A percentile compares a stretch with the other conserved stretches of the same genome.
Conservation (phyloP, 2,888 invertebrate species). For the Yponomeuta malinellus region DNA sequence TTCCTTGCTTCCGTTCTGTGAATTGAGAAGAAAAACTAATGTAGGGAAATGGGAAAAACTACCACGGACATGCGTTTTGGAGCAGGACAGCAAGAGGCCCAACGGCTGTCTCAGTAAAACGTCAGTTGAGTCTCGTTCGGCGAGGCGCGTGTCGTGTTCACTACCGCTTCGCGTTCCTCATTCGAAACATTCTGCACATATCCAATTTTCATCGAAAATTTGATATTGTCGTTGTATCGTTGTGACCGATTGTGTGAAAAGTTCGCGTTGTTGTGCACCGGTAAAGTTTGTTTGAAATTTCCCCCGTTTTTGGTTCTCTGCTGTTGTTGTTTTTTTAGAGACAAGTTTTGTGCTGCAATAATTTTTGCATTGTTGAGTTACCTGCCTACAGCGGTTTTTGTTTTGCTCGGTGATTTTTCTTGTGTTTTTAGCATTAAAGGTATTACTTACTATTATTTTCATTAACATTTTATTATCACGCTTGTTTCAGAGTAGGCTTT, state of each 20-base stretch:
- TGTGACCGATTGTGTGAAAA: conserved; percentile 56
- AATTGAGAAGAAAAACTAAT: not conserved
- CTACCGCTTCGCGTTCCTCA: conserved; percentile 25
- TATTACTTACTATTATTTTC: conserved; percentile 39
- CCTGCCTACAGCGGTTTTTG: conserved; percentile 36
- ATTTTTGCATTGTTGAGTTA: conserved; percentile 46
- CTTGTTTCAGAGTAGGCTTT: conserved; percentile 21
- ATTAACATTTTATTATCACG: conserved; percentile 26
- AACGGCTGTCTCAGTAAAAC: conserved; percentile 33
- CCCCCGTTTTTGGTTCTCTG: conserved; percentile 24
- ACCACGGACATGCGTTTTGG: conserved; percentile 69
- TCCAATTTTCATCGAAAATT: conserved; percentile 73
- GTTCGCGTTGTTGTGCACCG: conserved; percentile 45
- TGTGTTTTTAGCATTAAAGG: conserved; percentile 38
- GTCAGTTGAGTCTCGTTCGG: conserved; percentile 62
- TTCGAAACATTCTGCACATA: conserved; percentile 60
- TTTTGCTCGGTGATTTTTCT: conserved; percentile 48
- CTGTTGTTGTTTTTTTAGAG: conserved; percentile 17
- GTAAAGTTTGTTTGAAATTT: conserved; percentile 42
- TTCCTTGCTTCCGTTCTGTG: not conserved
- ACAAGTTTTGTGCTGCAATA: conserved; percentile 31
- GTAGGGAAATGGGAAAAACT: conserved; percentile 47
- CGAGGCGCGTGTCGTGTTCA: conserved; percentile 46
- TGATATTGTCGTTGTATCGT: conserved; percentile 66
- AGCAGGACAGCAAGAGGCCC: conserved; percentile 54